Evolutionary conservation across 1,140 invertebrate genomes (phyloP).

Genomic region (Apocrypta bakeri): DNA sequence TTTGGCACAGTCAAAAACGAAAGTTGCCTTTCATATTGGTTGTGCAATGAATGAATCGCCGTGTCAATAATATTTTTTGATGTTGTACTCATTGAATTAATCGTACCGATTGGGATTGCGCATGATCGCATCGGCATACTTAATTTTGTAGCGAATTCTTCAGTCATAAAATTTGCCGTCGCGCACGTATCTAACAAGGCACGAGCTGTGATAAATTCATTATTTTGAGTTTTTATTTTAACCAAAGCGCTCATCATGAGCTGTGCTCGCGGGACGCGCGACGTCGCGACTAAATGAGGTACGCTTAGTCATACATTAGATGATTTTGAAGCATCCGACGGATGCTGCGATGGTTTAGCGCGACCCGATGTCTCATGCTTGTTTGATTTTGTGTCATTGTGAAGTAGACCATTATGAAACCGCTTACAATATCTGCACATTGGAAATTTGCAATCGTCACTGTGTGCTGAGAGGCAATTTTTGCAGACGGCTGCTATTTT

Average conservation of each 20-base stretch:
- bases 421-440: no score
- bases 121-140: not conserved
- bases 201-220: not conserved
- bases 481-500: no score
- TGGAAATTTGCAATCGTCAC: no score
- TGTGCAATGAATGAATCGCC: not conserved
- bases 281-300: no score
- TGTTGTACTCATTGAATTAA: not conserved
- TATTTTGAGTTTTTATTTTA: not conserved
- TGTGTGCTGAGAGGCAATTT: no score
- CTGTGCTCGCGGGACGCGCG: no score
- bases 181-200: constrained; percentile 28
- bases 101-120: not conserved
- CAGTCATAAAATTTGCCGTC: constrained; percentile 6
- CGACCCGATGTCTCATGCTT: no score
- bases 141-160: not conserved
- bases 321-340: no score
- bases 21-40: not conserved
- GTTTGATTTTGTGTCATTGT: no score
- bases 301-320: no score
- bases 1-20: constrained; percentile 1
- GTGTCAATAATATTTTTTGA: not conserved
- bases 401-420: no score
- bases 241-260: constrained; percentile 16
- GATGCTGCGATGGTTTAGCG: no score